A percentile compares a stretch with the other conserved stretches of the same genome.
phyloP scores from a whole-genome alignment of 2,797 vertebrate genomes.

The Halcyon badia region DNA sequence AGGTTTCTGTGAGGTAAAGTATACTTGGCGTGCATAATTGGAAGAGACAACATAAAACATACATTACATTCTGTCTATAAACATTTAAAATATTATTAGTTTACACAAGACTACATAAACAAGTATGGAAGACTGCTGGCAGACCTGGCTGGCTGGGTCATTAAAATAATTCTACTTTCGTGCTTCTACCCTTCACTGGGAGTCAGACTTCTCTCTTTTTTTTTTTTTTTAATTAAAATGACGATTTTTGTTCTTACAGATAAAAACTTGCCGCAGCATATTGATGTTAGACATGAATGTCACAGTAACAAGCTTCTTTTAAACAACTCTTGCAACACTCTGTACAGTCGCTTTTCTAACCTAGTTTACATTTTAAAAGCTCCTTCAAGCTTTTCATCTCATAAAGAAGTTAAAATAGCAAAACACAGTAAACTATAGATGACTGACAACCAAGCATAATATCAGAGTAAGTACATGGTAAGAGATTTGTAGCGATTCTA shows the following conservation, averaged over 20 bases:
- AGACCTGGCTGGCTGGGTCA: neutral
- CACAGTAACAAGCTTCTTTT: neutral
- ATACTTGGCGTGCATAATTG: neutral
- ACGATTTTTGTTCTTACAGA: neutral
- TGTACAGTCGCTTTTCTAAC: neutral
- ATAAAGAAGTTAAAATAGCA: neutral
- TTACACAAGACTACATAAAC: neutral
- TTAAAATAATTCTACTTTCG: conserved; percentile 4
- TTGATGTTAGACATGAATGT: neutral
- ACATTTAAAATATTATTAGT: neutral
- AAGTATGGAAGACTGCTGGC: neutral
- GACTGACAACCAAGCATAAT: neutral
- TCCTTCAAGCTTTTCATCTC: neutral
- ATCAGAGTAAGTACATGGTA: neutral
- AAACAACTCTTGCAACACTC: neutral
- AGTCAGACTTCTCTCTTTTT: neutral
- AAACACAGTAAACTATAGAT: neutral
- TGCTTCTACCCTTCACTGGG: neutral
- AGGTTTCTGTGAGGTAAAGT: neutral
- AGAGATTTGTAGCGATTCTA: neutral
- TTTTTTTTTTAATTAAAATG: neutral
- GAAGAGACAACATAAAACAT: neutral
- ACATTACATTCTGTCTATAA: neutral
- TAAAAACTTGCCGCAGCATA: neutral
- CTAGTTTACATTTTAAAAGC: neutral